phyloP scores from a whole-genome alignment of 2,797 vertebrate genomes.

The Parotocinclus haroldoi region DNA sequence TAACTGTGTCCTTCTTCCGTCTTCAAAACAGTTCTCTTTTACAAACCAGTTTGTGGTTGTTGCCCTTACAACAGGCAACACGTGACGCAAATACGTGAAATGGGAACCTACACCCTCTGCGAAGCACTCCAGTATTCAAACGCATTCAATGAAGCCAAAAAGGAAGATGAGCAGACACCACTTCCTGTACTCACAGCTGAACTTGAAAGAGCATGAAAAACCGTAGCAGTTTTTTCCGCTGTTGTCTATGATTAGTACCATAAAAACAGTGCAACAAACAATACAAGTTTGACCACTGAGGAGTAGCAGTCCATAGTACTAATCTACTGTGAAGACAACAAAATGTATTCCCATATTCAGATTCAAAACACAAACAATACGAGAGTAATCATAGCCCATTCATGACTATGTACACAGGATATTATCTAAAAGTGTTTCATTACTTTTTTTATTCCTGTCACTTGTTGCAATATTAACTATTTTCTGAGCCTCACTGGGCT shows the following conservation, averaged over 20 bases:
- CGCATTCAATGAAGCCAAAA: conserved; percentile 51
- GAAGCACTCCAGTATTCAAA: conserved; percentile 29
- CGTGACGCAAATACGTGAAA: conserved; percentile 21
- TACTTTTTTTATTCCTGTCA: no score
- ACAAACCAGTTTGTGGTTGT: neutral
- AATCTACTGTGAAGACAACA: no score
- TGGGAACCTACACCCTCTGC: conserved; percentile 7
- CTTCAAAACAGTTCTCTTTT: conserved; percentile 11
- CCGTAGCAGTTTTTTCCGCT: neutral
- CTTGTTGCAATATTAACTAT: no score
- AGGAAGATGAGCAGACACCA: conserved; percentile 76
- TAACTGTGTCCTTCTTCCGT: conserved; percentile 13
- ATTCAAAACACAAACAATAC: no score
- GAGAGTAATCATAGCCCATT: no score
- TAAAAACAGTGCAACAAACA: no score
- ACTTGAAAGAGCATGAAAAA: conserved; percentile 6
- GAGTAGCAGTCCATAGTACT: no score
- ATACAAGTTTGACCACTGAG: no score
- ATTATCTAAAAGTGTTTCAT: no score
- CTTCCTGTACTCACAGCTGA: conserved; percentile 72
- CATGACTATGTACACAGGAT: no score
- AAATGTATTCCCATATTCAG: no score
- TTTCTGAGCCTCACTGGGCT: no score
- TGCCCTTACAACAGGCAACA: conserved; percentile 32
- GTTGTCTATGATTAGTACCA: neutral